A percentile compares a stretch with the other conserved stretches of the same genome.
phyloP scores from a whole-genome alignment of 2,888 invertebrate species.

The Ormyrus nitidulus region DNA sequence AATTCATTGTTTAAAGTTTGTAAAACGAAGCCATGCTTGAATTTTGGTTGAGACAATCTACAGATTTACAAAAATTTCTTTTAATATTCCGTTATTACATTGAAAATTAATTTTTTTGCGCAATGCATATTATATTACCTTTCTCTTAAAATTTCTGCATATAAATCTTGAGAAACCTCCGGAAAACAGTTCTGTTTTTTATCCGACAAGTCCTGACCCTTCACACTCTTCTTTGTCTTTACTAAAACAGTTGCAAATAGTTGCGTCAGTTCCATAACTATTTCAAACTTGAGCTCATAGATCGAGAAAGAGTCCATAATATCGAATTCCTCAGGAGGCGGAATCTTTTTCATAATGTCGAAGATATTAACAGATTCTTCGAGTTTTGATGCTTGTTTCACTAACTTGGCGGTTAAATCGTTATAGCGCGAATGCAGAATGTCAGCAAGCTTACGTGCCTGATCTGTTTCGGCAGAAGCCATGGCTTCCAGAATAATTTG shows the following conservation, averaged over 20 bases:
- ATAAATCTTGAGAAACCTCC: conserved; percentile 55
- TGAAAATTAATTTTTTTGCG: neutral
- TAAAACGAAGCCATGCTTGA: conserved; percentile 65
- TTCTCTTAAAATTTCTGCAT: conserved; percentile 62
- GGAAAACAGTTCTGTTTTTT: conserved; percentile 58
- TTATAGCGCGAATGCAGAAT: conserved; percentile 63
- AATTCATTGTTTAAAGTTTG: conserved; percentile 67
- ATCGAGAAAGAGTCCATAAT: conserved; percentile 60
- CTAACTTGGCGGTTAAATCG: conserved; percentile 53
- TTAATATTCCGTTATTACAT: neutral
- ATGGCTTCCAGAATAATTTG: conserved; percentile 63
- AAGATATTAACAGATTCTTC: neutral
- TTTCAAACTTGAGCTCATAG: conserved; percentile 66
- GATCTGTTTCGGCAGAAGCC: conserved; percentile 57
- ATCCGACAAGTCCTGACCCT: conserved; percentile 29
- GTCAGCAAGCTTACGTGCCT: conserved; percentile 60
- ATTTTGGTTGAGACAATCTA: conserved; percentile 64
- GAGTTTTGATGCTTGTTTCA: conserved; percentile 32
- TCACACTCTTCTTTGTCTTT: neutral
- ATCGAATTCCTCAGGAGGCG: conserved; percentile 59
- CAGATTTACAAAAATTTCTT: neutral
- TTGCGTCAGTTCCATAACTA: conserved; percentile 5
- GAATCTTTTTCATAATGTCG: conserved; percentile 57
- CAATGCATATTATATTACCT: conserved; percentile 58
- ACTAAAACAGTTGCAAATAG: neutral